phyloP scores from a whole-genome alignment of 2,888 invertebrate genomes.

The Stenotaenia linearis region DNA sequence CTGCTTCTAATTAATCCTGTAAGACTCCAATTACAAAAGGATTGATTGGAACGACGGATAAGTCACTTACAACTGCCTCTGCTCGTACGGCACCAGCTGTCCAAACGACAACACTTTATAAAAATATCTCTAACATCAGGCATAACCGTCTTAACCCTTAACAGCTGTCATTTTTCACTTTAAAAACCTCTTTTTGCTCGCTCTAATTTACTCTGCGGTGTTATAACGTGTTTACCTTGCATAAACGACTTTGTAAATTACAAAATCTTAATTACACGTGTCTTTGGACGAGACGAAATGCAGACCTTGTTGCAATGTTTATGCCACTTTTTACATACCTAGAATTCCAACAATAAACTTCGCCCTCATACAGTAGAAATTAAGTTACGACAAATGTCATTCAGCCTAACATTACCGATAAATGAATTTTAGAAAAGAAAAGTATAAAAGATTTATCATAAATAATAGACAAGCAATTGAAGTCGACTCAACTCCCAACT shows the following conservation, averaged over 20 bases:
- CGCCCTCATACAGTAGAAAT: too few relatives aligned
- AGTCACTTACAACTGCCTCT: background rate
- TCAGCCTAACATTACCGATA: too few relatives aligned
- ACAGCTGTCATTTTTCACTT: too few relatives aligned
- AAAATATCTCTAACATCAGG: too few relatives aligned
- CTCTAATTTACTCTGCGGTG: background rate
- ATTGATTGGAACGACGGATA: conserved; percentile 26
- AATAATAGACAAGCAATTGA: background rate
- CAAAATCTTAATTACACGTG: background rate
- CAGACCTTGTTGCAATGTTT: too few relatives aligned
- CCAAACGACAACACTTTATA: background rate
- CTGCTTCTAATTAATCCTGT: conserved; percentile 31
- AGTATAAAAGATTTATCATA: background rate
- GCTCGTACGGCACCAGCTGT: background rate
- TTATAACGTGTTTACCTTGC: background rate
- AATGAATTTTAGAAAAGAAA: background rate
- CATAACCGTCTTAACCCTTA: too few relatives aligned
- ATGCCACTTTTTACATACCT: too few relatives aligned
- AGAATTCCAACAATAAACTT: too few relatives aligned
- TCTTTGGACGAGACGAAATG: background rate
- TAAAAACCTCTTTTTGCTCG: too few relatives aligned
- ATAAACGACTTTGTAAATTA: background rate
- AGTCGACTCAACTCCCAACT: background rate
- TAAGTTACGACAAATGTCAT: too few relatives aligned
- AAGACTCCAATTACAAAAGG: conserved; percentile 30